These are phyloP conservation scores for Lasius fuliginosus DNA, from an alignment of 2,888 invertebrate genomes.

Conservation along the genomic window DNA sequence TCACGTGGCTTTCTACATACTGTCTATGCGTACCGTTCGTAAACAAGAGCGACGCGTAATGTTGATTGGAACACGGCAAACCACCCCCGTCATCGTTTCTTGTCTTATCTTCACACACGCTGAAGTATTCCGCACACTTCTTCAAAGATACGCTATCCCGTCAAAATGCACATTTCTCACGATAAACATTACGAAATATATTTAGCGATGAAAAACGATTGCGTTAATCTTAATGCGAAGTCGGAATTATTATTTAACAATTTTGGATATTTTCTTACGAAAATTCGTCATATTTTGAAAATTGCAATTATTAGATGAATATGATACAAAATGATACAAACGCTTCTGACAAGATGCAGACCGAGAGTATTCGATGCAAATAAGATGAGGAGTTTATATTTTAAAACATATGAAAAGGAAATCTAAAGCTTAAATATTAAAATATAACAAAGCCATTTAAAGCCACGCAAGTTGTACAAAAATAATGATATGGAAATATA, in stretches of 20 bases:
- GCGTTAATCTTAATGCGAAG: not conserved
- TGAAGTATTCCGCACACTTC: constrained; percentile 64
- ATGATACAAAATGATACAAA: not conserved
- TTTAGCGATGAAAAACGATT: not conserved
- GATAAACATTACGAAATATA: constrained; percentile 47
- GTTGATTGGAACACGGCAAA: constrained; percentile 15
- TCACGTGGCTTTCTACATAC: constrained; percentile 56
- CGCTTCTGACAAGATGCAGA: not conserved
- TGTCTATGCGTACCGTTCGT: constrained; percentile 53
- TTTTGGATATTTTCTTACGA: not conserved
- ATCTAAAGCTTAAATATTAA: not conserved
- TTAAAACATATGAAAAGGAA: not conserved
- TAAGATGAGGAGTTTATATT: not conserved
- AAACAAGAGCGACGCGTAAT: constrained; percentile 57
- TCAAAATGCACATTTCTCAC: constrained; percentile 61
- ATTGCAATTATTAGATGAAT: not conserved
- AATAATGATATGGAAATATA: not conserved
- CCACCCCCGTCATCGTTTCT: constrained; percentile 63
- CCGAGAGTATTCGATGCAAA: not conserved
- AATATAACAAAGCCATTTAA: not conserved
- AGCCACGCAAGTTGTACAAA: not conserved
- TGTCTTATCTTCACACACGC: constrained; percentile 69
- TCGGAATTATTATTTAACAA: not conserved
- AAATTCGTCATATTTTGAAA: not conserved
- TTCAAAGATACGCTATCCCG: constrained; percentile 64